Evolutionary conservation across 1,140 invertebrate species (phyloP), one percentile per base, ranked within the genome.

Genomic region (Drosophila nikananu): DNA sequence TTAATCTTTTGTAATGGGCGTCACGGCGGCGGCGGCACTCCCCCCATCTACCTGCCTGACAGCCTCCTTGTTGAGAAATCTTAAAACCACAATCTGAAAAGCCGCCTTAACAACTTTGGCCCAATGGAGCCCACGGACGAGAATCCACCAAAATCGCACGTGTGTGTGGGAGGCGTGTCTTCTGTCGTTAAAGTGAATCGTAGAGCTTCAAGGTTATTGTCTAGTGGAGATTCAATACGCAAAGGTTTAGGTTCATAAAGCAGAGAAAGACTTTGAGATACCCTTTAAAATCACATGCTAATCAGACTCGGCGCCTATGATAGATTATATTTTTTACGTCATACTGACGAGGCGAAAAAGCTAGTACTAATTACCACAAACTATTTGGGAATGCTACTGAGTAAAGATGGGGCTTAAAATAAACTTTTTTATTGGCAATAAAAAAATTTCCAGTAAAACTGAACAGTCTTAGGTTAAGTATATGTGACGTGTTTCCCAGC

Each of bases 81-180:
- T 78, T 78, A 60, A 77, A 77, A 59, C 75, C 74, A 62, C 75
- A 77, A 77, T 77, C 75, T 68, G 54, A 48, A 77, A 77, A 77
- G 74, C 75, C 75, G 76, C 75, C 65, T 78, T 78, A 78, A 71
- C 64, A 77, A 70, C 75, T 78, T 77, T 77, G 62, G 72, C 73
- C 72, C 61, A 67, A 55, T 55, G 46, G 61, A 67, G 73, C 70
- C 58, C 49, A 75, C 60, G 19, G 37, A 19, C 35, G 21, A 60
- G 73, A 67, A 76, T 75, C 60, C 73, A 76, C 74, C 59, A 64
- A 76, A 76, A 64, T 42, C 73, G 27, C 63, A 68, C 64, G 63
- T 77, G 74, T 68, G 65, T 66, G 75, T 59, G 62, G 54, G 52
- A 35, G 39, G 23, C 48, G 44, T 35, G 62, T 67, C 70, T 57